Evolutionary conservation across 2,888 invertebrate species (phyloP), one percentile per base, ranked within the genome.

Genomic region (Chironomus riparius): DNA sequence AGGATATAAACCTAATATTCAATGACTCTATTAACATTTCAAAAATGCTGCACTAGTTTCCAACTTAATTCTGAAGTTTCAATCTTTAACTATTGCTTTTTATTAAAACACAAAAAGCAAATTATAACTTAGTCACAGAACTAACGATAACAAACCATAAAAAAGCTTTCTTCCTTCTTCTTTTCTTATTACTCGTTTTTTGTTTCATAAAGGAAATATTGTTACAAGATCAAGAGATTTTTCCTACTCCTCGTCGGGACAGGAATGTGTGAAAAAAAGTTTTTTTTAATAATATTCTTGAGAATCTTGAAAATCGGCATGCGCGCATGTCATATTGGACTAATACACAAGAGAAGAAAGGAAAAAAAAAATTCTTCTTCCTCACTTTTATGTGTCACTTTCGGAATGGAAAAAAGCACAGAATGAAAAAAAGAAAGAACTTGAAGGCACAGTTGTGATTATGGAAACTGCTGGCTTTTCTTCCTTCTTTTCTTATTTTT

Each of bases 321-420:
- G 21, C 10, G 65, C 74, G 74, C 74, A 74, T 74, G 74, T 74
- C 74, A 74, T 38, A 18, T 74, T 74, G 74, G 68, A 68, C 74
- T 62, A 74, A 48, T 61, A 21, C 13, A 13, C 13, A n/a, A 56
- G 15, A 56, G 56, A 56, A 18, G 15, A 62, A 47, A 74, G 28
- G 68, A 68, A 74, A 38, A 70, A 50, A 21, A 18, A 18, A 12
- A 13, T 70, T 70, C 50, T 70, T 47, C 70, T 70, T 70, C 15
- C 21, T 48, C 48, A 18, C 70, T 47, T 47, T 61, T 62, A 50
- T 73, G 56, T 73, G 72, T 73, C 72, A 73, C 62, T 73, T 62
- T 71, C n/a, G 18, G 18, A 15, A 18, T 56, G 56, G 12, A 56
- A 56, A 56, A 56, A 56, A 18, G 56, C 56, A 56, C 22, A 21